Percentiles rank a stretch among this genome's conserved stretches.
These are phyloP conservation scores for Strix aluco DNA, from an alignment of 2,113 vertebrate species.

Conservation along the genomic window DNA sequence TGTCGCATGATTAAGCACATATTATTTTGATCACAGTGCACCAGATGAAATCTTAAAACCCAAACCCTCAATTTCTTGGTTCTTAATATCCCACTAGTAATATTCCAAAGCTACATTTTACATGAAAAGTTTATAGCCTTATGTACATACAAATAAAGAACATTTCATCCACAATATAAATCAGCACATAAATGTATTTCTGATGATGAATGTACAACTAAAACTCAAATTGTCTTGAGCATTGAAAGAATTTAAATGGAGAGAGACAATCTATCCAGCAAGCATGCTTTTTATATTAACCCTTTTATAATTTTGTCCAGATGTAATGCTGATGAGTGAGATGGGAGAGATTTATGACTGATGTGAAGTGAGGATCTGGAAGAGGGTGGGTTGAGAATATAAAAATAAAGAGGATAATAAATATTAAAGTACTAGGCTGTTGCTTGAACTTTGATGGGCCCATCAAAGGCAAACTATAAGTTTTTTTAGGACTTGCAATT, in stretches of 20 bases:
- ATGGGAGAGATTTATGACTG: conserved; percentile 43
- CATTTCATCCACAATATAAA: conserved; percentile 10
- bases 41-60: conserved; percentile 23
- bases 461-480: conserved; percentile 15
- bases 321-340: conserved; percentile 26
- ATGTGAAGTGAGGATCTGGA: conserved; percentile 28
- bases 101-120: not conserved
- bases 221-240: conserved; percentile 14
- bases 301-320: conserved; percentile 50
- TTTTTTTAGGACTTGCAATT: conserved; percentile 30
- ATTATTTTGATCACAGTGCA: conserved; percentile 10
- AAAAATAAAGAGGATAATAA: conserved; percentile 51
- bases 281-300: conserved; percentile 39
- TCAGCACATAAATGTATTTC: not conserved
- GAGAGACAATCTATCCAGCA: not conserved
- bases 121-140: not conserved
- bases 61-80: not conserved
- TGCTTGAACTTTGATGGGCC: not conserved
- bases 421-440: not conserved
- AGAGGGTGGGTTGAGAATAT: conserved; percentile 12
- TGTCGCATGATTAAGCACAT: not conserved
- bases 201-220: not conserved
- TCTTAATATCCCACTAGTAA: not conserved
- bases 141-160: conserved; percentile 28
- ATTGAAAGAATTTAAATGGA: conserved; percentile 4